Evolutionary conservation across 2,888 invertebrate genomes (phyloP).

Genomic region (Tanytarsus gracilentus): DNA sequence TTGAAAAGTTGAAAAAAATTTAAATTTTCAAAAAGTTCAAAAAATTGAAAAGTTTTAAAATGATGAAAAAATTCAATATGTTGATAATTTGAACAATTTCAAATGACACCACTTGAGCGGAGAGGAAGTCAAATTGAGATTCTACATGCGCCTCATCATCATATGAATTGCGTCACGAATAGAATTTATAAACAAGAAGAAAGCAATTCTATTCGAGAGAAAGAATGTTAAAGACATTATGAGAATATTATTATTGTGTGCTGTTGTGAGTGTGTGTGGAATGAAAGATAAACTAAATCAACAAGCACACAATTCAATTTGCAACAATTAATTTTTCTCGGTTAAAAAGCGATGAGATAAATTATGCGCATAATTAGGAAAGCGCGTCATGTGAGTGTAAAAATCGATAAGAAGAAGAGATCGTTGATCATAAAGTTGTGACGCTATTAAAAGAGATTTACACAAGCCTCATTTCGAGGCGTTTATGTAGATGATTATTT

Average conservation of each 20-base stretch:
- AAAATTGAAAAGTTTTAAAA: too few relatives aligned
- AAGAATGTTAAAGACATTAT: too few relatives aligned
- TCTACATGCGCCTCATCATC: conserved; percentile 9
- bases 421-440: neutral
- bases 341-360: neutral
- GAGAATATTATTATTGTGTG: neutral
- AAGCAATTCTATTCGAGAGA: too few relatives aligned
- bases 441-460: neutral
- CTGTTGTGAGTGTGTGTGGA: neutral
- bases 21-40: too few relatives aligned
- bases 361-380: conserved; percentile 25
- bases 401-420: neutral
- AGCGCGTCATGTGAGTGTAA: neutral
- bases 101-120: neutral
- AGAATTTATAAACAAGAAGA: conserved; percentile 10
- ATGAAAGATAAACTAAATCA: conserved; percentile 13
- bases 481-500: neutral
- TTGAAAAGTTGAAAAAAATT: too few relatives aligned
- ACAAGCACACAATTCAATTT: conserved; percentile 28
- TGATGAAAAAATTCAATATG: too few relatives aligned
- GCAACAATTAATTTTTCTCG: conserved; percentile 7
- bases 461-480: neutral
- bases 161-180: conserved; percentile 14
- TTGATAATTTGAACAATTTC: neutral
- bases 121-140: conserved; percentile 13